Evolutionary conservation across 2,797 vertebrate genomes (phyloP), one percentile per base, ranked within the genome.

Genomic region (Anomalospiza imberbis): DNA sequence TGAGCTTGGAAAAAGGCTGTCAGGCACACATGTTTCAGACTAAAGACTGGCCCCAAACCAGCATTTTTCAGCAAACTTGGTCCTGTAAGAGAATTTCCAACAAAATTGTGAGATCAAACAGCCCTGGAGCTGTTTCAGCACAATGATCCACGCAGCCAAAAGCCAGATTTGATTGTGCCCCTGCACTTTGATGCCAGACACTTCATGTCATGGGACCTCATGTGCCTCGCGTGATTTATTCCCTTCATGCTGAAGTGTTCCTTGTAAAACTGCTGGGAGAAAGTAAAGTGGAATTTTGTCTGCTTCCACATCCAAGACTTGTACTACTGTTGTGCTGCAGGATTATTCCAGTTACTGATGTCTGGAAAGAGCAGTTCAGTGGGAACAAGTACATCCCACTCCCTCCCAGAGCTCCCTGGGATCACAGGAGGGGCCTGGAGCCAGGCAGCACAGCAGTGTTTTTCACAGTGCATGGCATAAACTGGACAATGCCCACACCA

Each of bases 21-120:
- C 62, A 67, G 58, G 54, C 62, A 58, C 93, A 96, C 76, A 88
- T 90, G 93, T 84, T 96, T 90, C 88, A 81, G 12, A 78, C 80
- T 90, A 75, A 84, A 68, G 54, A 12, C 75, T 91, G 90, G 90
- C 81, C 44, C 66, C 73, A 61, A 78, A 88, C 44, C 88, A 94
- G 70, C 31, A 77, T 47, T 91, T 84, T 88, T 82, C 48, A 94
- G 36, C 54, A 86, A 84, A 90, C 66, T 90, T 61, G 70, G 62
- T 91, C 68, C 54, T 80, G 20, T 31, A 36, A 51, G 66, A 88
- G 75, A 74, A 75, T 75, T 91, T 81, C 86, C 92, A 94, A 86
- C 54, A 38, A 75, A 81, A 81, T 31, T 4, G 1, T 65, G 70
- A 68, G 91, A 91, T 95, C 94, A 95, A 88, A 88, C 66, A 34